A percentile compares a stretch with the other conserved stretches of the same genome.
phyloP scores from a whole-genome alignment of 2,113 vertebrate genomes.

The Siniperca knerii region DNA sequence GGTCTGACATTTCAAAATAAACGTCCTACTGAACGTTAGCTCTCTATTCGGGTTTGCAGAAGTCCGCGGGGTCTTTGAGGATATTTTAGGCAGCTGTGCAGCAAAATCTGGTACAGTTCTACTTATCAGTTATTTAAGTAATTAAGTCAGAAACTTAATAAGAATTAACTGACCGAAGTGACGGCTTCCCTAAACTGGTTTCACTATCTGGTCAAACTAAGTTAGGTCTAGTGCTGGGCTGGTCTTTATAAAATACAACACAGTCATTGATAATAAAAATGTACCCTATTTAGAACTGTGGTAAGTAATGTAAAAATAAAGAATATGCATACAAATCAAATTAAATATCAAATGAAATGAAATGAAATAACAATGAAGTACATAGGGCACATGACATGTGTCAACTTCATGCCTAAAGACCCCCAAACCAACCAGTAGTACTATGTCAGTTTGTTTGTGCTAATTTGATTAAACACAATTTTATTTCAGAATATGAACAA shows the following conservation, averaged over 20 bases:
- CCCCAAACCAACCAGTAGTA: background rate
- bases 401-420: background rate
- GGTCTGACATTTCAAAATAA: constrained; percentile 48
- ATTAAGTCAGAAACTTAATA: too few species aligned
- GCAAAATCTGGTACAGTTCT: background rate
- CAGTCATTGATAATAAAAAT: background rate
- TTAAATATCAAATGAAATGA: too few species aligned
- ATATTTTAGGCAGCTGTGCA: background rate
- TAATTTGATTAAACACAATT: too few species aligned
- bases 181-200: too few species aligned
- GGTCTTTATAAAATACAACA: background rate
- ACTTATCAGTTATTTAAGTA: background rate
- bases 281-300: background rate
- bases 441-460: background rate
- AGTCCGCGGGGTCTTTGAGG: background rate
- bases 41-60: background rate
- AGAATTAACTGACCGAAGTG: too few species aligned
- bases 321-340: too few species aligned
- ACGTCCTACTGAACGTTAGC: background rate
- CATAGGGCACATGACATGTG: background rate
- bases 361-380: background rate
- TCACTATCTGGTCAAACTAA: background rate
- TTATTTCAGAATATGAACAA: too few species aligned
- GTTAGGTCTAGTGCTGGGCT: background rate
- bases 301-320: background rate